Conservation (phyloP, 1,140 invertebrate species). For the Bombus balteatus region DNA sequence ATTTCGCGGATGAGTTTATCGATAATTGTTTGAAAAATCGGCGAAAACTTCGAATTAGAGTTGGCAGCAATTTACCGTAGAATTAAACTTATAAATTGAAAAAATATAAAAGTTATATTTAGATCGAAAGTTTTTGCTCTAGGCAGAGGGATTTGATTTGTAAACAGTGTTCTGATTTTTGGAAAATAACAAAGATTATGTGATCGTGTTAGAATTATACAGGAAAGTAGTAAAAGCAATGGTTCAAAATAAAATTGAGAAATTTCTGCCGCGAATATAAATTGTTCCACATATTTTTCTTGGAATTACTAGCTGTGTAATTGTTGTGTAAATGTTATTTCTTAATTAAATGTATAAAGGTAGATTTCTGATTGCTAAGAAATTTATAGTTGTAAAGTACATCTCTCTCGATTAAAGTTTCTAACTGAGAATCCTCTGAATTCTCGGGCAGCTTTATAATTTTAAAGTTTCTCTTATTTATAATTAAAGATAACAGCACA, state of each 20-base stretch:
- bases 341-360: too few species aligned
- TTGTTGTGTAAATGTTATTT: too few species aligned
- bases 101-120: not conserved
- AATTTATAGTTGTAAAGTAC: too few species aligned
- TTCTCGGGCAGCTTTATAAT: too few species aligned
- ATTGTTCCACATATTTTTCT: not conserved
- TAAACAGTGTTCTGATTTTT: not conserved
- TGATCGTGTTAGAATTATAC: not conserved
- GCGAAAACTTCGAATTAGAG: not conserved
- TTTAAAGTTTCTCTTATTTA: too few species aligned
- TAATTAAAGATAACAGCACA: too few species aligned
- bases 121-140: not conserved
- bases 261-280: not conserved
- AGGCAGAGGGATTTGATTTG: too few species aligned
- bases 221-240: not conserved
- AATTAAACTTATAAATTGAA: not conserved
- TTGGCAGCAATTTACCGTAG: not conserved
- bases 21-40: not conserved
- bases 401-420: too few species aligned
- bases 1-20: not conserved
- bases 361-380: too few species aligned
- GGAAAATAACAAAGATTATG: not conserved
- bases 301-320: too few species aligned
- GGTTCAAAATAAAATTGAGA: not conserved
- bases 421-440: too few species aligned